Base-by-base conservation (phyloP, 2,797 vertebrate genomes). In the Sebastes hubbsi region DNA sequence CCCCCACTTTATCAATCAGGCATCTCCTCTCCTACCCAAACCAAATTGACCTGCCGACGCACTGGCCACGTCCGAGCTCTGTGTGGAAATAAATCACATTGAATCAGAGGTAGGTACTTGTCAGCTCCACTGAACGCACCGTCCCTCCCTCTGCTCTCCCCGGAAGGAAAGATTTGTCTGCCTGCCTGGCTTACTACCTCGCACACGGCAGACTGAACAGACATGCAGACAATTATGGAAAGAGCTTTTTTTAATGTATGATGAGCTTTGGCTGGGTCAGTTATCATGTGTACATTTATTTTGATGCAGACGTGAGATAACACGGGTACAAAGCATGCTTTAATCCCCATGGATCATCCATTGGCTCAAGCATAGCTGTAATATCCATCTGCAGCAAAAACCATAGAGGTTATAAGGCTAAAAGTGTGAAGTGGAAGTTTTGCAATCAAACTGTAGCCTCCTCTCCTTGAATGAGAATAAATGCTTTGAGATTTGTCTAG, bases 1-100 rank as follows among this genome's bases (percentile, higher is more conserved):
- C 71, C 75, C 77, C 72, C 72, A 79, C 83, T 88, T 88, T 86
- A 92, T 94, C 92, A 92, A 88, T 93, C 92, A 91, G 85, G 80
- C 49, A 69, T 70, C 78, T 86, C 82, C 66, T 85, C 83, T 87
- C 88, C 87, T 80, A 73, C 76, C 85, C 77, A 83, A 89, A 90
- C 87, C 87, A 90, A 92, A 94, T 89, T 93, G 92, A 93, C 90
- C 93, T 91, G 90, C 89, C 78, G 73, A 77, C 77, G 84, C 87
- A 78, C 74, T 46, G 85, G 79, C 89, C 88, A 86, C 78, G 38
- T 92, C 79, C 71, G 34, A 42, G 75, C 69, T 72, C 78, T 71
- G 68, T 73, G 80, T 83, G 83, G 87, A 91, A 85, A 94, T 95
- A 92, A 94, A 94, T 95, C 92, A 91, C 78, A 81, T 56, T 88